Base-by-base conservation (phyloP, 1,140 invertebrate genomes). In the Drosophila arizonae region DNA sequence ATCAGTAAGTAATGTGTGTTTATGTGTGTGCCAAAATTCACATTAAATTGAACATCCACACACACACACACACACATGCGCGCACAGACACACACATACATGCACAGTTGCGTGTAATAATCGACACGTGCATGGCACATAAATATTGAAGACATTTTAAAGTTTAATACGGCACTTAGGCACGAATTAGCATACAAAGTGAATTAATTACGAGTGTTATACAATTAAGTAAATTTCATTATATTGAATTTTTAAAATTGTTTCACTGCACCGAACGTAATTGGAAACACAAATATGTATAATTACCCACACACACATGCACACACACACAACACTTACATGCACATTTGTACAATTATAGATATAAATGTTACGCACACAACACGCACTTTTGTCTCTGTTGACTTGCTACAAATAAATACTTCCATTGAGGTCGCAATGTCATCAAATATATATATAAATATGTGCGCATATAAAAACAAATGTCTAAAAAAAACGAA, bases 71-170 rank as follows among this genome's bases (percentile, higher is more conserved):
- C 54, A 50, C 46, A 52, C 36, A 56, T 17, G 17, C 17, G 17
- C 11, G 28, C 46, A 62, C 33, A 64, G 21, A 28, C 41, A 51
- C 55, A 36, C 13, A 39, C 41, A 39, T 52, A 39, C 2, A 15
- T 11, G 4, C 15, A 9, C 17, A 28, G n/a, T 70, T 74, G 67
- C 74, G 81, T 84, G 81, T 85, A 72, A 86, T 86, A 86, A 85
- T 85, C 78, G 82, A 85, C 81, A 85, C 84, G 79, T 86, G 84
- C 69, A 64, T 56, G 24, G 71, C 58, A 66, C 79, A 88, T 82
- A 87, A 86, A 88, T 88, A 88, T 86, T 86, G 84, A 88, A 87
- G 82, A 87, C 84, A 87, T 88, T 87, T 87, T 87, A 87, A 87
- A 87, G 68, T 87, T 88, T 87, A 87, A 87, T 87, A 88, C 76